Evolutionary conservation across 2,113 vertebrate genomes (phyloP).

Genomic region (Oxyruncus cristatus): DNA sequence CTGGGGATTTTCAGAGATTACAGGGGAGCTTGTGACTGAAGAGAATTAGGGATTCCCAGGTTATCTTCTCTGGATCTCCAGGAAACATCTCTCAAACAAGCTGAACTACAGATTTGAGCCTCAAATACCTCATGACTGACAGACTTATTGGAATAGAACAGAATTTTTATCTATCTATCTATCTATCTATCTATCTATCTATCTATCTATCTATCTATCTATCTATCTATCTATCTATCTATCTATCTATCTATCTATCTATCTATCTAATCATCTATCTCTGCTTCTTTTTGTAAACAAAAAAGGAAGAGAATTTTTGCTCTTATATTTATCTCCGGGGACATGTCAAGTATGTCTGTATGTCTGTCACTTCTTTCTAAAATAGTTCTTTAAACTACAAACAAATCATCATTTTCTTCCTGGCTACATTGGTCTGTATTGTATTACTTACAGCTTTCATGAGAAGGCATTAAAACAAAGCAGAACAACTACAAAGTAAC

Average conservation of each 20-base stretch:
- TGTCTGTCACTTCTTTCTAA: neutral
- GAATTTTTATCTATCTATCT: neutral
- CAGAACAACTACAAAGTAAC: constrained; percentile 36
- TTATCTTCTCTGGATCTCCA: neutral
- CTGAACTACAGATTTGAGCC: neutral
- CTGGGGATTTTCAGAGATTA: neutral
- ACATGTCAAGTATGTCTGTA: accelerated
- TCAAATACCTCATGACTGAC: neutral
- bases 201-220: neutral
- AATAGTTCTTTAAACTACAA: neutral
- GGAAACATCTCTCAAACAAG: neutral
- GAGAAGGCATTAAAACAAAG: constrained; percentile 34
- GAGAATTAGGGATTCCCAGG: neutral
- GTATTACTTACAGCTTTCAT: constrained; percentile 7
- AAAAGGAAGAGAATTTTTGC: neutral
- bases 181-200: neutral
- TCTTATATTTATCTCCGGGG: neutral
- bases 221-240: neutral
- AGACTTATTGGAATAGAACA: neutral
- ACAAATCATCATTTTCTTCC: neutral
- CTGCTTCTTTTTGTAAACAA: neutral
- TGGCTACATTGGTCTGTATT: neutral
- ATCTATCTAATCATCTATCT: too few species aligned
- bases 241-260: too few species aligned
- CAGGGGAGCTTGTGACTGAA: neutral